Base-by-base conservation (phyloP, 2,113 vertebrate species). In the Platichthys flesus region DNA sequence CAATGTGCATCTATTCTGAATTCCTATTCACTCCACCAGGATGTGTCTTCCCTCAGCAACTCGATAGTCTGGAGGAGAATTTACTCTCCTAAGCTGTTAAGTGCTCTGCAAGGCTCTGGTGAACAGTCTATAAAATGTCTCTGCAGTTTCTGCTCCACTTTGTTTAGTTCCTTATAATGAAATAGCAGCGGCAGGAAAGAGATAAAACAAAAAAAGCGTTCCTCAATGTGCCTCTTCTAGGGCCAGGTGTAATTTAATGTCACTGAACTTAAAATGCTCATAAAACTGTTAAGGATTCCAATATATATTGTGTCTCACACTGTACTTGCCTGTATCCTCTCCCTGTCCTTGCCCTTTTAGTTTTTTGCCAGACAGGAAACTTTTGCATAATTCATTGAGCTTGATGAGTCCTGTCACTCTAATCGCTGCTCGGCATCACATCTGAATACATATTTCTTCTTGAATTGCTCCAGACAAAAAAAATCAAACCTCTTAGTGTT, bases 341-440 rank as follows among this genome's bases (percentile, higher is more conserved):
- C 40, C 52, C 71, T 77, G 68, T 18, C 65, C 42, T 71, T 87
- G 80, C 66, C 64, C 66, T 87, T 85, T 79, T 21, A 71, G 52
- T 56, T 75, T 82, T 31, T 31, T 45, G 28, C 35, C 76, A 71
- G 73, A 70, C 42, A 54, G 42, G 23, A 47, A 16, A 31, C 65
- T 58, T 71, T 24, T 85, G 71, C 67, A 85, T 88, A 71, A 84
- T 84, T 88, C 67, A 84, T 78, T 49, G 5, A 6, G 24, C 45
- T 45, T 75, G 66, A 79, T 70, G 31, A 62, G 49, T 58, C 49
- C 67, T 9, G 74, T 79, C 70, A 67, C 47, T 78, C 78, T 82
- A 61, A 85, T 63, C 23, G 24, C 18, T 20, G 35, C 21, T 65
- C 65, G 1, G 42, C 7, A 71, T 47, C 35, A 62, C 13, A 56